phyloP scores from a whole-genome alignment of 2,797 vertebrate species.

The Cetoscarus ocellatus region DNA sequence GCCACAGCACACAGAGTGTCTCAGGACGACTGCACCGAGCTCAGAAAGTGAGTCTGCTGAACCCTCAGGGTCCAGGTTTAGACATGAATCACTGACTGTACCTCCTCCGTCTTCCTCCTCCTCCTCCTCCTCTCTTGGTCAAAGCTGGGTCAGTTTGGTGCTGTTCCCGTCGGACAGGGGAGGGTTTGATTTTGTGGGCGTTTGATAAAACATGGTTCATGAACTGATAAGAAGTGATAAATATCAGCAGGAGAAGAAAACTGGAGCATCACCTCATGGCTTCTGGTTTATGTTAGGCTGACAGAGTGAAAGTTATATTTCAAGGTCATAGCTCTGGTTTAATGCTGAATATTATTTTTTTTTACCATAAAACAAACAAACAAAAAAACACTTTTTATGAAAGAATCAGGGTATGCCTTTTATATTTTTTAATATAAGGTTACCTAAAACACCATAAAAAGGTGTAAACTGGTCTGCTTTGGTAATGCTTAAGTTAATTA shows the following conservation, averaged over 20 bases:
- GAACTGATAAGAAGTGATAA: slow-evolving; percentile 23
- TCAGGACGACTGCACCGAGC: slow-evolving; percentile 89
- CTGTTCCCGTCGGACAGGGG: slow-evolving; percentile 10
- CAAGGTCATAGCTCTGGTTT: no score
- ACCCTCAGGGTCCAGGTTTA: slow-evolving; percentile 18
- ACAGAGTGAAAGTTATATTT: no score
- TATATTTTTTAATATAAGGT: no score
- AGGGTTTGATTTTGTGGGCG: neutral
- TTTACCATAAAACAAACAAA: no score
- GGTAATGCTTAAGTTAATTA: no score
- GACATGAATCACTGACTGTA: slow-evolving; percentile 18
- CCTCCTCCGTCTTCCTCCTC: neutral
- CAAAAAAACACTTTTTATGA: no score
- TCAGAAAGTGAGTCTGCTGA: slow-evolving; percentile 89
- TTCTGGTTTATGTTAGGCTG: neutral
- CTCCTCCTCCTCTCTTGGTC: neutral
- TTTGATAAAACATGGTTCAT: slow-evolving; percentile 33
- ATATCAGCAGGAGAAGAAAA: neutral
- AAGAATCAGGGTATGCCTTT: no score
- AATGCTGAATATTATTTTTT: no score
- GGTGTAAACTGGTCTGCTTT: no score
- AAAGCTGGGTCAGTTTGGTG: neutral
- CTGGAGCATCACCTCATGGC: neutral
- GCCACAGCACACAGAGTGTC: slow-evolving; percentile 84
- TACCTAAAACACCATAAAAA: no score